Evolutionary conservation across 1,140 invertebrate genomes (phyloP), one percentile per base, ranked within the genome.

Genomic region (Daktulosphaira vitifoliae): DNA sequence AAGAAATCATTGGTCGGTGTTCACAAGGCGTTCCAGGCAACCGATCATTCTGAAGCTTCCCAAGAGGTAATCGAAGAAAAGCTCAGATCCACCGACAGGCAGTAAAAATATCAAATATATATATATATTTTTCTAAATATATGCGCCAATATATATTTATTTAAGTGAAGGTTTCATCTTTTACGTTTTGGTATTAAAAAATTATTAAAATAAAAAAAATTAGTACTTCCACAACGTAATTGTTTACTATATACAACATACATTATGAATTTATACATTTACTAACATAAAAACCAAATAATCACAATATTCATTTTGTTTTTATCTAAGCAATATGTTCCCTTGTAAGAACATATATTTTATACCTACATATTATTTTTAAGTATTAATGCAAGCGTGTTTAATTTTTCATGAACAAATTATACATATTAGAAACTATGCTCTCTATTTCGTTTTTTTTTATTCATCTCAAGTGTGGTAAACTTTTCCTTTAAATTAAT

Each of bases 1-100:
- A 96, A 95, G 80, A 93, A 94, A 76, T 91, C 92, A 67, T 80
- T 97, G 72, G 89, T 93, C 68, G 94, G 94, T 72, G 88, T 97
- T 71, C 91, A 93, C 79, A 95, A 95, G 80, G 95, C 94, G 80
- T 91, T 97, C 76, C 94, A 98, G 76, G 82, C 90, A 72, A 94
- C 90, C 72, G 90, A 94, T 76, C 81, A 90, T 72, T 90, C 90
- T 68, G 90, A 92, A 81, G 89, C 90, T 69, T 90, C 89, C 66
- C 85, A 89, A 71, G 89, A 92, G 77, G 87, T 89, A 70, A 90
- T 94, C 64, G 90, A 93, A 76, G 89, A 92, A 74, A 92, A 93
- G 77, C 82, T 93, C 70, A 85, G 90, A 78, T 85, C 89, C 75
- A 93, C 88, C 71, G 90, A 93, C 79, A 88, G 90, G 79, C 88